phyloP scores from a whole-genome alignment of 2,797 vertebrate species.

The Linurgus olivaceus region DNA sequence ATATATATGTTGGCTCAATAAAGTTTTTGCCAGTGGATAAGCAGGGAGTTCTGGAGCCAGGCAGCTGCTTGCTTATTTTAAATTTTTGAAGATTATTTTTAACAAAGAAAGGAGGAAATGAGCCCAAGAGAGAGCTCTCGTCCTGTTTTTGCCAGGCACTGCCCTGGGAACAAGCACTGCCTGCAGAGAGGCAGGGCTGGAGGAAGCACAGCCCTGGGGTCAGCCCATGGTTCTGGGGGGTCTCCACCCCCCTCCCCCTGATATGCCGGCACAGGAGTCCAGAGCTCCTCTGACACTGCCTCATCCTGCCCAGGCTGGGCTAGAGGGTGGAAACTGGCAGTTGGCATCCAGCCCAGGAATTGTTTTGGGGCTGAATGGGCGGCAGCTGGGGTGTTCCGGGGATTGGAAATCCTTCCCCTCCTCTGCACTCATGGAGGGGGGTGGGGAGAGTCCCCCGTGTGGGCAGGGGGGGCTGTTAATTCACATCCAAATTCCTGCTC shows the following conservation, averaged over 20 bases:
- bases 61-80: constrained; percentile 8
- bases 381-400: constrained; percentile 23
- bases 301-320: neutral
- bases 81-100: neutral
- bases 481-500: neutral
- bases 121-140: neutral
- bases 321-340: neutral
- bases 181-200: neutral
- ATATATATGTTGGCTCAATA: neutral
- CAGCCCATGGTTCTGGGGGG: neutral
- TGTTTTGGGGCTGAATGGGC: constrained; percentile 62
- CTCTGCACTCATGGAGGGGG: rapidly evolving
- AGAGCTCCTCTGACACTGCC: neutral
- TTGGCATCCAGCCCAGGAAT: constrained; percentile 42
- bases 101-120: neutral
- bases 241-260: rapidly evolving
- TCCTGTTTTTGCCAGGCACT: neutral
- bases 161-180: neutral
- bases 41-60: neutral
- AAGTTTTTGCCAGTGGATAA: neutral
- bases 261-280: rapidly evolving
- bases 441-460: rapidly evolving
- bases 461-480: neutral
- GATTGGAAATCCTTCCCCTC: constrained; percentile 33
- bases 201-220: neutral